Evolutionary conservation across 2,797 vertebrate species (phyloP).

Genomic region (Pangasius sanitwongsei): DNA sequence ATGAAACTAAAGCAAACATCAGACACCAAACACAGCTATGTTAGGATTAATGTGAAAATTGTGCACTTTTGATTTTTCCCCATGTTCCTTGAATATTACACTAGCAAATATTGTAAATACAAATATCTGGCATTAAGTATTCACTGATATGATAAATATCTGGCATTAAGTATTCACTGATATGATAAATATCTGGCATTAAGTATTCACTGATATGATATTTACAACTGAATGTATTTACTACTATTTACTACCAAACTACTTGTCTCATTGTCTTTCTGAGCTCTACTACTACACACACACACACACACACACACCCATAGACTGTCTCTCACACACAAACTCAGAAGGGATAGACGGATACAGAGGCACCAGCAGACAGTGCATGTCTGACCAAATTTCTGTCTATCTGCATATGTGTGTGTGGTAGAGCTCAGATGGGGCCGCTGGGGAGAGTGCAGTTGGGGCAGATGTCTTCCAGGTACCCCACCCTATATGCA

Average conservation of each 20-base stretch:
- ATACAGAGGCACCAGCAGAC: not conserved
- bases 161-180: not conserved
- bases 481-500: constrained; percentile 22
- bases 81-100: not conserved
- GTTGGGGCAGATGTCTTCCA: constrained; percentile 25
- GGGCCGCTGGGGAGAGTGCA: not conserved
- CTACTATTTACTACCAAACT: not conserved
- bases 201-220: not conserved
- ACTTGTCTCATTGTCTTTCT: not conserved
- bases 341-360: not conserved
- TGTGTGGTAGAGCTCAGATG: not conserved
- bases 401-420: not conserved
- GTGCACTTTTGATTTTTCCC: not conserved
- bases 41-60: not conserved
- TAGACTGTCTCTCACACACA: not conserved
- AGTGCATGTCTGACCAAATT: not conserved
- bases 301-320: not conserved
- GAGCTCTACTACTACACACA: no score
- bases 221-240: not conserved
- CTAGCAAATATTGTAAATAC: not conserved
- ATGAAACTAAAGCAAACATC: not conserved
- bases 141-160: not conserved
- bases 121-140: not conserved
- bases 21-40: not conserved
- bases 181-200: not conserved